These are phyloP conservation scores for Beris morrisii DNA, from an alignment of 2,888 invertebrate species.

Conservation along the genomic window DNA sequence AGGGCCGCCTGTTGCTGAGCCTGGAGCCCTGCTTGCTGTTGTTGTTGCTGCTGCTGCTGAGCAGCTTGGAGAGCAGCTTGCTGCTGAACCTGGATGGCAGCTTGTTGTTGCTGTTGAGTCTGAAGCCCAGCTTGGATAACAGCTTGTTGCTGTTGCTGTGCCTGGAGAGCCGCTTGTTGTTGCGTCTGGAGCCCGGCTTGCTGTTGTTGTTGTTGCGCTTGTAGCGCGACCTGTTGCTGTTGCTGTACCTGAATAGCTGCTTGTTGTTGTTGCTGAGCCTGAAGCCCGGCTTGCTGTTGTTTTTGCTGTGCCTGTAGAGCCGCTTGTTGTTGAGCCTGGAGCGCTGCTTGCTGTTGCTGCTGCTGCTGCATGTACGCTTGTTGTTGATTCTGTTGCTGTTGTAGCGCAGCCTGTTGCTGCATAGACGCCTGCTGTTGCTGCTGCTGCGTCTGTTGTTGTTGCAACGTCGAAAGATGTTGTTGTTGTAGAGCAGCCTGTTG, in stretches of 20 bases:
- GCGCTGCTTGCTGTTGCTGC: conserved; percentile 52
- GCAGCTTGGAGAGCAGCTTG: conserved; percentile 48
- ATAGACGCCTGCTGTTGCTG: conserved; percentile 28
- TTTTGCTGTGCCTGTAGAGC: conserved; percentile 37
- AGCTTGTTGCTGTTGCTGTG: conserved; percentile 40
- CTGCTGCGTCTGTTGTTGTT: conserved; percentile 36
- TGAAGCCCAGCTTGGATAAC: conserved; percentile 15
- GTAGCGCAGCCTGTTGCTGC: conserved; percentile 50
- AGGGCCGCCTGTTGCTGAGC: conserved; percentile 45
- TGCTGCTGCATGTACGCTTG: conserved; percentile 56
- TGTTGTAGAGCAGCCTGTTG: conserved; percentile 35
- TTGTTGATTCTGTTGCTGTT: not conserved
- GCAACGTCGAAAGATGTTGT: conserved; percentile 36
- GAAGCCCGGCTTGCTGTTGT: conserved; percentile 45
- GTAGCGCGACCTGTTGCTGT: conserved; percentile 39
- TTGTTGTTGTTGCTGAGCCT: conserved; percentile 47
- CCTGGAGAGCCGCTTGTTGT: conserved; percentile 9
- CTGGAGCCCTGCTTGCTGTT: conserved; percentile 52
- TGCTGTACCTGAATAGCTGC: conserved; percentile 19
- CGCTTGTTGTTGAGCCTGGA: conserved; percentile 46
- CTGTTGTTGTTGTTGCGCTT: not conserved
- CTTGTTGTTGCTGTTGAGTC: conserved; percentile 42
- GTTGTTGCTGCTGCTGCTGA: conserved; percentile 57
- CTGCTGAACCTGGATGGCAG: conserved; percentile 35
- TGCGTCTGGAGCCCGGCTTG: conserved; percentile 14